phyloP scores from a whole-genome alignment of 92 coral and sea anemone species.

The Blastomussa wellsi region DNA sequence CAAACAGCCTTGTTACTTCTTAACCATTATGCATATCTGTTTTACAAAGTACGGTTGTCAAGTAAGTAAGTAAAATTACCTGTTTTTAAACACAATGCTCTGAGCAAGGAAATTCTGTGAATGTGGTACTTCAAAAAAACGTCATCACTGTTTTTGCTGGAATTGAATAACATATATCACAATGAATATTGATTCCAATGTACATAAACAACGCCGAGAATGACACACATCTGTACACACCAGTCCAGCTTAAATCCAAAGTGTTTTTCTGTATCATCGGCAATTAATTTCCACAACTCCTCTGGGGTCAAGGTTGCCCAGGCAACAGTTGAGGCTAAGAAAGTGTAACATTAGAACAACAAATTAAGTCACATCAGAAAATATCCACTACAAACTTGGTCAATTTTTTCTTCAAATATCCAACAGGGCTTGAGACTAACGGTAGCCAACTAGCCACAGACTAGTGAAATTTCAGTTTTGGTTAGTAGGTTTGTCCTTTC shows the following conservation, averaged over 20 bases:
- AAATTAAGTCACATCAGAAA: not conserved
- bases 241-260: slow-evolving; percentile 84
- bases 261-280: slow-evolving; percentile 70
- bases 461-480: no score
- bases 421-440: no score
- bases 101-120: slow-evolving; percentile 86
- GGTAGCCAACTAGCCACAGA: no score
- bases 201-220: not conserved
- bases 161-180: not conserved
- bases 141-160: slow-evolving; percentile 75
- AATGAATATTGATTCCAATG: not conserved
- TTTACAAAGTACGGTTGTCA: not conserved
- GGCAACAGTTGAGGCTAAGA: slow-evolving; percentile 53
- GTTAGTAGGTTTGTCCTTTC: no score
- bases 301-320: slow-evolving; percentile 96
- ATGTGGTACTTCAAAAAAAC: slow-evolving; percentile 68
- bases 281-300: slow-evolving; percentile 81
- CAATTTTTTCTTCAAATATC: not conserved
- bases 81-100: slow-evolving; percentile 84
- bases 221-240: slow-evolving; percentile 39
- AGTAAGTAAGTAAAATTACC: slow-evolving; percentile 52
- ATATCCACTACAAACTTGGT: not conserved
- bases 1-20: not conserved
- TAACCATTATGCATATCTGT: not conserved
- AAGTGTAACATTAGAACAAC: not conserved